A percentile compares a stretch with the other conserved stretches of the same genome.
These are phyloP conservation scores for Dicerorhinus sumatrensis DNA, from an alignment of 2,113 vertebrate species.

Conservation along the genomic window DNA sequence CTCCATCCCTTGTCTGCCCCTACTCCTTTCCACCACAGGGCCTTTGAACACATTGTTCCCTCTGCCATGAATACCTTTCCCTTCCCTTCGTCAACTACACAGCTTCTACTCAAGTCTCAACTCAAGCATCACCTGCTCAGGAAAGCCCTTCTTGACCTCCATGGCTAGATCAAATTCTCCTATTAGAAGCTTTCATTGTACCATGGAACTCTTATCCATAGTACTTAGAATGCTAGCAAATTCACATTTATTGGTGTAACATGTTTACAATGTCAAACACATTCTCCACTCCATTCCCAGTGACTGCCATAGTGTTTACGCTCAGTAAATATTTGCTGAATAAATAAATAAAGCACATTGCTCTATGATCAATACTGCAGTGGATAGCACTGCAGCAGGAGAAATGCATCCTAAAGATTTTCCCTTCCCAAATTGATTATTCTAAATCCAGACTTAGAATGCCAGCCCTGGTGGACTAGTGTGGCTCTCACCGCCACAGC, in stretches of 20 bases:
- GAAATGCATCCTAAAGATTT: background rate
- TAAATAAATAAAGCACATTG: background rate
- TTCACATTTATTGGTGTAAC: background rate
- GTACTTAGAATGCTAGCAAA: background rate
- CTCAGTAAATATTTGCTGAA: slow-evolving; percentile 25
- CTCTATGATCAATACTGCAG: background rate
- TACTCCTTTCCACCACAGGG: background rate
- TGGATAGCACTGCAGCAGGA: background rate
- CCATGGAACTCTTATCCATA: background rate
- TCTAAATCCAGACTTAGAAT: background rate
- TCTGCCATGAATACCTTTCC: background rate
- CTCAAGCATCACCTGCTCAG: background rate
- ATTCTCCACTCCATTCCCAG: background rate
- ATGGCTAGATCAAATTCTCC: background rate
- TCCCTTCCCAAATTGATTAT: background rate
- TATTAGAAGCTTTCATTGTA: background rate
- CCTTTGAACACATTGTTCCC: background rate
- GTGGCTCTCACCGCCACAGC: too few species aligned
- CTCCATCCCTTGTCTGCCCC: background rate
- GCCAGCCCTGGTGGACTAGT: too few species aligned
- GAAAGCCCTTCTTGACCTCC: background rate
- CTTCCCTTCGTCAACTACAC: background rate
- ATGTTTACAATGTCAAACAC: background rate
- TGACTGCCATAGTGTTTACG: background rate
- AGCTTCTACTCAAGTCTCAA: background rate